phyloP scores from a whole-genome alignment of 2,888 invertebrate genomes.

The Ommatoiulus sabulosus region DNA sequence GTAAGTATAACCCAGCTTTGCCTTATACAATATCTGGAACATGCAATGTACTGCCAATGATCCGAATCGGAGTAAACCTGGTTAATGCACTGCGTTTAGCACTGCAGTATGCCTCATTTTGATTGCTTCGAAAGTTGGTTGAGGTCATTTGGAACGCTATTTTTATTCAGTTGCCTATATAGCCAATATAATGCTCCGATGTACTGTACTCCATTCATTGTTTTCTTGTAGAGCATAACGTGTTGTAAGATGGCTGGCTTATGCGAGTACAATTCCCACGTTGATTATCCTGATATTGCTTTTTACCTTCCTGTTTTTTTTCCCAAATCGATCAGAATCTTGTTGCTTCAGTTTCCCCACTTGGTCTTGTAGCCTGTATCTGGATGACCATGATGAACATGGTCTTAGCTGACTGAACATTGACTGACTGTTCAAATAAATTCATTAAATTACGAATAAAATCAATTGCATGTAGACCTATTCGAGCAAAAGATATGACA shows the following conservation, averaged over 20 bases:
- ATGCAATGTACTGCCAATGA: neutral
- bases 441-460: too few species aligned
- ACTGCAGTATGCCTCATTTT: neutral
- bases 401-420: too few species aligned
- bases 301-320: too few species aligned
- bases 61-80: neutral
- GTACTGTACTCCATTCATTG: neutral
- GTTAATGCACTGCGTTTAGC: neutral
- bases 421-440: too few species aligned
- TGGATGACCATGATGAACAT: too few species aligned
- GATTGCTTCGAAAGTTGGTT: neutral
- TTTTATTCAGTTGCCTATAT: neutral
- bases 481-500: too few species aligned
- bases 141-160: neutral
- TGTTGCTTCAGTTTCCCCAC: too few species aligned
- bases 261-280: too few species aligned
- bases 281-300: too few species aligned
- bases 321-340: too few species aligned
- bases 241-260: neutral
- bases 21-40: neutral
- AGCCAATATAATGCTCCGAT: neutral
- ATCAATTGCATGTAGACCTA: too few species aligned
- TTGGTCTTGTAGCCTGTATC: too few species aligned
- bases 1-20: neutral
- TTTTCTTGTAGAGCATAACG: neutral